phyloP scores from a whole-genome alignment of 1,140 invertebrate genomes.

The Drosophila insularis region DNA sequence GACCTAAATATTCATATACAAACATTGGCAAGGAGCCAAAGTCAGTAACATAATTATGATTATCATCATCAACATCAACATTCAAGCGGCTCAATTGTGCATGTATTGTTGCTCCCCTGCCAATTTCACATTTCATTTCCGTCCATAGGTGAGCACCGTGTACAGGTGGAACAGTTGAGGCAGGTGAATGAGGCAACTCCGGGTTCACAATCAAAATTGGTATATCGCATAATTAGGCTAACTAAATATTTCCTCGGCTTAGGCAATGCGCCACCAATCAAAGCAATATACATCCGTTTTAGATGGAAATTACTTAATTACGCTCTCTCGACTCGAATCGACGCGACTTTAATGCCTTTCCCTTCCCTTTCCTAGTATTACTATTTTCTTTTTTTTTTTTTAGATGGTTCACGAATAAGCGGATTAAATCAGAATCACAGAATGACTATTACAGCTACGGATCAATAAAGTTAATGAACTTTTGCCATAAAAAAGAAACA shows the following conservation, averaged over 20 bases:
- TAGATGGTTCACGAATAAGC: conserved; percentile 51
- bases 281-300: conserved; percentile 59
- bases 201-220: conserved; percentile 57
- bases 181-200: not conserved
- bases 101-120: conserved; percentile 18
- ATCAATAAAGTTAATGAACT: conserved; percentile 78
- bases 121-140: conserved; percentile 15
- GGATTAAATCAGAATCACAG: conserved; percentile 64
- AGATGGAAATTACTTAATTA: conserved; percentile 73
- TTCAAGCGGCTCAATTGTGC: conserved; percentile 16
- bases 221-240: conserved; percentile 75
- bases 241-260: conserved; percentile 59
- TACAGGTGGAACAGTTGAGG: no score
- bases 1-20: conserved; percentile 22
- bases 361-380: not conserved
- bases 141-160: not conserved
- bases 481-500: conserved; percentile 31
- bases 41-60: conserved; percentile 14
- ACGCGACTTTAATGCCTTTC: conserved; percentile 54
- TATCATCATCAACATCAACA: conserved; percentile 10
- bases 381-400: not conserved
- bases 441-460: conserved; percentile 58
- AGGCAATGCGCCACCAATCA: conserved; percentile 42
- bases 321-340: conserved; percentile 29
- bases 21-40: conserved; percentile 15